Evolutionary conservation across 2,113 vertebrate genomes (phyloP).

Genomic region (Pithys albifrons): DNA sequence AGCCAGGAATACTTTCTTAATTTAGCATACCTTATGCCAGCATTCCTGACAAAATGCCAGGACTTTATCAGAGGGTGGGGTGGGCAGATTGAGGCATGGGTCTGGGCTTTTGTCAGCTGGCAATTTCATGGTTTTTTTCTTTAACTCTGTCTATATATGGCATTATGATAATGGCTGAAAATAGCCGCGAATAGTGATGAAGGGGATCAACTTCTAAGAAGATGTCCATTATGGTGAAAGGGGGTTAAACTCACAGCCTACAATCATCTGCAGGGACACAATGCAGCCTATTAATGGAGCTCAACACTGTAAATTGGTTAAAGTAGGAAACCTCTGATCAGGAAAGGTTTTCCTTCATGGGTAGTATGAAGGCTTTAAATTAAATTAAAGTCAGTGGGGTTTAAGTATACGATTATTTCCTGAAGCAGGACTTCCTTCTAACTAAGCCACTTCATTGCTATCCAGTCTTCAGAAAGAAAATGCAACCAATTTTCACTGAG

Average conservation of each 20-base stretch:
- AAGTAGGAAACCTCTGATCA: not conserved
- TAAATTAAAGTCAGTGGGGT: not conserved
- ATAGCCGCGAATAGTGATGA: not conserved
- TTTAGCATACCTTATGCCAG: not conserved
- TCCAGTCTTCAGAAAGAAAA: not conserved
- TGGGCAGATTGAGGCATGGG: not conserved
- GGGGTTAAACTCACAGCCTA: not conserved
- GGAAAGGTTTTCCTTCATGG: not conserved
- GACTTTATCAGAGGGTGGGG: not conserved
- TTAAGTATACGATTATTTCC: not conserved
- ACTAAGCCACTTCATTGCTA: not conserved
- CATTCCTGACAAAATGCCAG: conserved; percentile 20
- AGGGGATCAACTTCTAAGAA: not conserved
- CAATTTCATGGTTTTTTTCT: conserved; percentile 11
- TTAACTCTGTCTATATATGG: not conserved
- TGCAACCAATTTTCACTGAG: not conserved
- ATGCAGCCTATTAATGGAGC: not conserved
- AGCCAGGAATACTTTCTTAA: not conserved
- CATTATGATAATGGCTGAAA: not conserved
- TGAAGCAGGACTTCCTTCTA: not conserved
- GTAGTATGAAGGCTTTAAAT: not conserved
- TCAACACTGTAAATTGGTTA: not conserved
- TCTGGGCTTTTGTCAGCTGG: not conserved
- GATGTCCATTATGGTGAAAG: not conserved
- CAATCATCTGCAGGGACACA: not conserved